Conservation (phyloP, 2,797 vertebrate species). For the Limosa lapponica region DNA sequence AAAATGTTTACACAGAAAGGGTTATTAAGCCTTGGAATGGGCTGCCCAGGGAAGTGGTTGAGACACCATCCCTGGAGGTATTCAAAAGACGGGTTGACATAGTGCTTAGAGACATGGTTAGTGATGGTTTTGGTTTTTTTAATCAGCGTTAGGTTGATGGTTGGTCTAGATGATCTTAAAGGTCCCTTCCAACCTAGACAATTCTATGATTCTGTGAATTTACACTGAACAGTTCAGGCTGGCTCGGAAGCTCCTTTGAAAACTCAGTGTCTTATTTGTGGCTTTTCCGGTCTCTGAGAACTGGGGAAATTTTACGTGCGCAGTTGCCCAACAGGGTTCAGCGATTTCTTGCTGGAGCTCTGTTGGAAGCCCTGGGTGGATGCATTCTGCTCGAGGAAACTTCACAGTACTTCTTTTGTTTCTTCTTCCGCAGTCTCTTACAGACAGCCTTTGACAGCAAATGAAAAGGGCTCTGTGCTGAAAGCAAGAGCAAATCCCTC, state of each 20-base stretch:
- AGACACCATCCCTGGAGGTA: no score
- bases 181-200: no score
- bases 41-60: no score
- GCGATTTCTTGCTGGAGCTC: neutral
- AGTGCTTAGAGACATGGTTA: no score
- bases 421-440: neutral
- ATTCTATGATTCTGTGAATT: neutral
- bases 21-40: no score
- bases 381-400: neutral
- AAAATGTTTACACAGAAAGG: no score
- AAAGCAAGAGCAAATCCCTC: neutral
- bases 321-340: neutral
- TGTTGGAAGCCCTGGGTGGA: neutral
- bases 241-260: neutral
- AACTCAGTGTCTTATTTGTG: neutral
- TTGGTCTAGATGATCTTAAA: no score
- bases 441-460: constrained; percentile 30
- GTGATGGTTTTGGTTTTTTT: no score
- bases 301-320: neutral
- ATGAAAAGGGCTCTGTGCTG: constrained; percentile 45
- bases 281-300: neutral
- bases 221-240: neutral
- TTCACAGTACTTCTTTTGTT: constrained; percentile 34
- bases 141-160: no score
- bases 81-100: no score